phyloP scores from a whole-genome alignment of 2,888 invertebrate genomes.

The Phorcus lineatus region DNA sequence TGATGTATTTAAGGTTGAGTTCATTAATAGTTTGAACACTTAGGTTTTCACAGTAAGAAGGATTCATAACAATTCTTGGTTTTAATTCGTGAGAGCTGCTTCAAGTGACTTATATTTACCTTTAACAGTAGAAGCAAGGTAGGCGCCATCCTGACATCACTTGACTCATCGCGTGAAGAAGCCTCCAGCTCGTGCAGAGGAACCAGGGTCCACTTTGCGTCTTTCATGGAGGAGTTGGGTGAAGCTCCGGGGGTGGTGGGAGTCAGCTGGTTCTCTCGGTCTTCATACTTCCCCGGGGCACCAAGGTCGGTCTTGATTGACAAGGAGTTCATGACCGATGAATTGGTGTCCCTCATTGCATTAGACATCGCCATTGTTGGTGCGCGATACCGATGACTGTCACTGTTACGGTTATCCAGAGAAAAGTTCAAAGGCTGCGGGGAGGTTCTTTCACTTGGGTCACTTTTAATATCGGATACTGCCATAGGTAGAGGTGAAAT shows the following conservation, averaged over 20 bases:
- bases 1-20: too few species aligned
- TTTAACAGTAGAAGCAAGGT: neutral
- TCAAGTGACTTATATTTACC: neutral
- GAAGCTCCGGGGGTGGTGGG: neutral
- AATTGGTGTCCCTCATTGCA: neutral
- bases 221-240: neutral
- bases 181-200: neutral
- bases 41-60: too few species aligned
- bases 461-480: neutral
- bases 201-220: slow-evolving; percentile 4
- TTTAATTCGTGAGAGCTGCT: too few species aligned
- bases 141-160: slow-evolving; percentile 14
- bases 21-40: too few species aligned
- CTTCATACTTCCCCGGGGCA: neutral
- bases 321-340: neutral
- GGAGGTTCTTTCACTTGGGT: neutral
- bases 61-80: too few species aligned
- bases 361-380: neutral
- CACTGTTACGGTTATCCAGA: neutral
- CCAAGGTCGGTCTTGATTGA: neutral
- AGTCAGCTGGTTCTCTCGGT: neutral
- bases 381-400: neutral
- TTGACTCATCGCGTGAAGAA: neutral
- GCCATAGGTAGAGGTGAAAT: neutral
- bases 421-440: slow-evolving; percentile 19